Conservation (phyloP, 2,797 vertebrate species). For the Toxotes lorentzi region DNA sequence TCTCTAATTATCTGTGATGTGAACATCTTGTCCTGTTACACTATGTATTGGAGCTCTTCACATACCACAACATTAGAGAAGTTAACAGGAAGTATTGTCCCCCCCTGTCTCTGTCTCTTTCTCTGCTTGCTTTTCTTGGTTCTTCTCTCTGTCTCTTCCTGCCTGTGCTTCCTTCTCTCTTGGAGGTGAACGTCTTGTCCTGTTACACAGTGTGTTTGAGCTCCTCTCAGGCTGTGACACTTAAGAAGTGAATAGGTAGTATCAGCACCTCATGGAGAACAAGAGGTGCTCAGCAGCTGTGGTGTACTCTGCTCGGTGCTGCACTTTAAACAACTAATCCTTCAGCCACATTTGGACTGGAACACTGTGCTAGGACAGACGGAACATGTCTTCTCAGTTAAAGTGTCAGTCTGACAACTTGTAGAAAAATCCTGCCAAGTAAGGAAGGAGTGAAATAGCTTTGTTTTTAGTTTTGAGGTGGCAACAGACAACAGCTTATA, state of each 20-base stretch:
- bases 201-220: constrained; percentile 68
- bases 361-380: constrained; percentile 37
- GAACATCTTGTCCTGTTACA: constrained; percentile 70
- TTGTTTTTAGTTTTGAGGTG: constrained; percentile 25
- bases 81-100: constrained; percentile 48
- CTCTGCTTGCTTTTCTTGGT: constrained; percentile 22
- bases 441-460: constrained; percentile 9
- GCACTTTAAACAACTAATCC: constrained; percentile 60
- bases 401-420: constrained; percentile 59
- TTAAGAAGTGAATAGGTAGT: constrained; percentile 62
- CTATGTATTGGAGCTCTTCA: constrained; percentile 54
- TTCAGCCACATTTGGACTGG: constrained; percentile 36
- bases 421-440: constrained; percentile 18
- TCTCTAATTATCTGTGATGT: constrained; percentile 60
- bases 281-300: constrained; percentile 65
- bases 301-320: constrained; percentile 48
- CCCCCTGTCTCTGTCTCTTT: constrained; percentile 14
- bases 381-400: constrained; percentile 34
- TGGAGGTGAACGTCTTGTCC: constrained; percentile 72
- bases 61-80: constrained; percentile 61
- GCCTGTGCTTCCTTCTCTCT: constrained; percentile 21
- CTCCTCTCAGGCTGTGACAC: constrained; percentile 56
- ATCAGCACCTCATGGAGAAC: constrained; percentile 65
- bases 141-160: background rate
- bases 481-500: background rate